phyloP scores from a whole-genome alignment of 2,797 vertebrate species.

The Austrolebias charrua region DNA sequence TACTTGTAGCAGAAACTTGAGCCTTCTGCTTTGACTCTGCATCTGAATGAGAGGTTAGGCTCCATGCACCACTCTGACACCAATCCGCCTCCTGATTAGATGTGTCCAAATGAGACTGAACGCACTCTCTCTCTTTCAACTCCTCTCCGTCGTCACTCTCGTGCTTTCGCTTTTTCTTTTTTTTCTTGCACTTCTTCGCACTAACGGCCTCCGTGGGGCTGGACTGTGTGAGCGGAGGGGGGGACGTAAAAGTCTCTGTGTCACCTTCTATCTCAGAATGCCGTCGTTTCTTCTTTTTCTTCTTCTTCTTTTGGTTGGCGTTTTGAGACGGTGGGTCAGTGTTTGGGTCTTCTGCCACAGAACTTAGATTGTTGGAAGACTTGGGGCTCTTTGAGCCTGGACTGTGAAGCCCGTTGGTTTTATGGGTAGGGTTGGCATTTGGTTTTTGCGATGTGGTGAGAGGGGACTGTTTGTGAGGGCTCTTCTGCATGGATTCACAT shows the following conservation, averaged over 20 bases:
- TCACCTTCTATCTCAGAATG: constrained; percentile 66
- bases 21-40: constrained; percentile 25
- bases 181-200: constrained; percentile 68
- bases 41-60: constrained; percentile 38
- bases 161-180: constrained; percentile 72
- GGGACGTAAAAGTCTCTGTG: neutral
- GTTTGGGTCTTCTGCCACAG: constrained; percentile 37
- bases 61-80: constrained; percentile 79
- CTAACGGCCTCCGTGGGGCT: constrained; percentile 3
- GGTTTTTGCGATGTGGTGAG: constrained; percentile 54
- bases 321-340: constrained; percentile 24
- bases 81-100: constrained; percentile 76
- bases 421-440: constrained; percentile 54
- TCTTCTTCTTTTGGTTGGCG: constrained; percentile 68
- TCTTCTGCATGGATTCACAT: constrained; percentile 65
- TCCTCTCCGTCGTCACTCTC: constrained; percentile 32
- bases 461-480: constrained; percentile 65
- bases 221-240: neutral
- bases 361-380: constrained; percentile 49
- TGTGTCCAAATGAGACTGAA: constrained; percentile 58
- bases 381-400: constrained; percentile 33
- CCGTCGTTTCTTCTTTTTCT: constrained; percentile 70
- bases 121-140: constrained; percentile 12
- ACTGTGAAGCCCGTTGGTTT: constrained; percentile 65
- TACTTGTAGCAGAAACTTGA: neutral